Evolutionary conservation across 2,113 vertebrate species (phyloP), one percentile per base, ranked within the genome.

Genomic region (Amphiprion percula): DNA sequence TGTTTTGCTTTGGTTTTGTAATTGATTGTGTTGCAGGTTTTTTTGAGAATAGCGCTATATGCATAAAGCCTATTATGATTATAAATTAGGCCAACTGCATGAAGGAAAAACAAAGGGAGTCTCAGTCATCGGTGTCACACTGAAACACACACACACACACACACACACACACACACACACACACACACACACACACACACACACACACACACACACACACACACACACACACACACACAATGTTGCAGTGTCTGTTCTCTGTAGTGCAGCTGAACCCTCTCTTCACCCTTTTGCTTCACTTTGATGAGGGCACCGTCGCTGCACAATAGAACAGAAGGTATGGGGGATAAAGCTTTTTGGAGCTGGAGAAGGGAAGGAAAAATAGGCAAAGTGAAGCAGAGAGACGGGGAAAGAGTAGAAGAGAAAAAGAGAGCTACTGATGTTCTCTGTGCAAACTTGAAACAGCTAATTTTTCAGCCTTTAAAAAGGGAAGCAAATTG

Each of bases 311-410:
- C 77, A 79, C 69, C 33, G 52, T 70, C 54, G 24, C 59, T n/a
- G 55, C 85, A 88, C 87, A 91, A 88, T 90, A 52, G 77, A 88
- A 77, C 87, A 85, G 80, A 79, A 76, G 84, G 86, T 53, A 76
- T 58, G 47, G 67, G 82, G 87, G 85, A 91, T 86, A 85, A 87
- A 71, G 84, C 68, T 74, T 74, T 77, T 74, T 84, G 66, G 65
- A 66, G 64, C 10, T 23, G 28, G 39, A 80, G 73, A 30, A 65
- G 28, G 47, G 41, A 52, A 2, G 21, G 63, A 61, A 73, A 70
- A 75, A 30, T 30, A 77, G 11, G 21, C 68, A 49, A 77, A 77
- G 56, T 17, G 50, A 81, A 67, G 39, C 37, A 44, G 58, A 30
- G 24, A 61, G 6, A 30, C 30, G 5, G 30, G 30, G 30, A 5